These are phyloP conservation scores for Spinus olivaceus DNA, from an alignment of 2,797 vertebrate genomes.

Conservation along the genomic window DNA sequence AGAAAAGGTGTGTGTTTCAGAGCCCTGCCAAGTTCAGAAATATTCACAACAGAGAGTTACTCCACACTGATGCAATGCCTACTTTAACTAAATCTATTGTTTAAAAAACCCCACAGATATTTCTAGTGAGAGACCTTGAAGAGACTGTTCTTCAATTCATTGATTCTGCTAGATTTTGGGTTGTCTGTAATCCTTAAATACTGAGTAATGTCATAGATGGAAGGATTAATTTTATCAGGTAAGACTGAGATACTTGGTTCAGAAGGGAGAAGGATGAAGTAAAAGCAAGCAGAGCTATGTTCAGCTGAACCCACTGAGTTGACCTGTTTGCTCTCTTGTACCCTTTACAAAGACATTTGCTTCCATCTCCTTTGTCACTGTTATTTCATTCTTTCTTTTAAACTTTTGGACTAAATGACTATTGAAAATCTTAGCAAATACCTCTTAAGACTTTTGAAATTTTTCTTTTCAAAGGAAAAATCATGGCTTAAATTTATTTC, in stretches of 20 bases:
- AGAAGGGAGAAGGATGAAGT: not conserved
- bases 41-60: not conserved
- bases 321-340: not conserved
- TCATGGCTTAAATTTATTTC: not conserved
- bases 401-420: not conserved
- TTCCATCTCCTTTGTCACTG: not conserved
- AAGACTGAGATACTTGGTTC: not conserved
- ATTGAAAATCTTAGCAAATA: not conserved
- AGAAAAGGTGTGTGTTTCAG: not conserved
- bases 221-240: not conserved
- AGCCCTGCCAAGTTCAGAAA: not conserved
- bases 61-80: not conserved
- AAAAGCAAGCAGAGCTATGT: not conserved
- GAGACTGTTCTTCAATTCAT: not conserved
- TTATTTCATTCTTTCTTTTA: not conserved
- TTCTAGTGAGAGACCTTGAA: not conserved
- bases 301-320: not conserved
- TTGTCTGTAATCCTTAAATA: not conserved
- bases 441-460: not conserved
- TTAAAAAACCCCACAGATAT: not conserved
- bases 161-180: not conserved
- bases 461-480: not conserved
- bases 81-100: not conserved
- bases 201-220: not conserved
- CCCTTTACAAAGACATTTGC: not conserved